Evolutionary conservation across 2,888 invertebrate species (phyloP), one percentile per base, ranked within the genome.

Genomic region (Chironomus riparius): DNA sequence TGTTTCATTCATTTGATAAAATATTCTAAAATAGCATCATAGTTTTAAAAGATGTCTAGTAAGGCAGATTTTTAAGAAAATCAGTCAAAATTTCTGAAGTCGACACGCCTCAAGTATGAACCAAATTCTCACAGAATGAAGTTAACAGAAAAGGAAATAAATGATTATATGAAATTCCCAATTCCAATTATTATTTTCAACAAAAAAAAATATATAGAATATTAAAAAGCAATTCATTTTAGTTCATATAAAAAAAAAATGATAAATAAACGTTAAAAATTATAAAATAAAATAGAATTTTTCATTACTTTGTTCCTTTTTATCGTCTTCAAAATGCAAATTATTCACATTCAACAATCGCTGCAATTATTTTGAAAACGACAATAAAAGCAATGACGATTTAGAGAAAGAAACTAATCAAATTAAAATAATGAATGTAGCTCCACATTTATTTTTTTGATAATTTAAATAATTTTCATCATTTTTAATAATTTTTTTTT

Each of bases 241-340:
- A 28, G n/a, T 21, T 18, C 12, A 18, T 21, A 68, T 38, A 13
- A 68, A 24, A 13, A 68, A 24, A 38, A 68, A 68, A 24, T 68
- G 68, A 68, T 68, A 68, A 47, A 24, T 15, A 68, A 68, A 38
- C 24, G 21, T 65, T 65, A 10, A 38, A 38, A 38, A 38, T 10
- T 10, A 38, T 38, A 38, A 38, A 38, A 73, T 6, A 73, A 65
- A 73, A n/a, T 38, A 68, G 24, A 74, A n/a, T 47, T 18, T 74
- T 74, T 38, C 38, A 38, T 38, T 38, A 38, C 38, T 38, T 38
- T 38, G 38, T 38, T 38, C 65, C 15, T 12, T 62, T 47, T 68
- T 21, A 47, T 74, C 15, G 48, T 71, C 7, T 74, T n/a, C n/a
- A 80, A 77, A 56, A 56, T 56, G n/a, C 56, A 56, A 56, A 18